These are phyloP conservation scores for Chloromyia formosa DNA, from an alignment of 2,888 invertebrate species.

Conservation along the genomic window DNA sequence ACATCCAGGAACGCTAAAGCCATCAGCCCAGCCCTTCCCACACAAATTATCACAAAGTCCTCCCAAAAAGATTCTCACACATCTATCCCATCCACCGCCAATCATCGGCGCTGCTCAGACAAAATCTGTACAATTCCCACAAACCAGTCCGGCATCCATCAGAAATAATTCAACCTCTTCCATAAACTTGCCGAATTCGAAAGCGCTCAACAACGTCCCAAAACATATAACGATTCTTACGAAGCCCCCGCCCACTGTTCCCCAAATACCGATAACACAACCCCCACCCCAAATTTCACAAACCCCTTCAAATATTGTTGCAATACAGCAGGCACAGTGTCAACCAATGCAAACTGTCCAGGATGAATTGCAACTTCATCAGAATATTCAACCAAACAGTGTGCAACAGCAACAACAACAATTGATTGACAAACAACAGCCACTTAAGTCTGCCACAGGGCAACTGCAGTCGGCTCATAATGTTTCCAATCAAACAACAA, in stretches of 20 bases:
- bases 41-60: constrained; percentile 13
- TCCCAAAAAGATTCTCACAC: constrained; percentile 6
- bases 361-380: neutral
- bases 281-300: constrained; percentile 40
- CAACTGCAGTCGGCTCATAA: constrained; percentile 1
- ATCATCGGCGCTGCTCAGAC: neutral
- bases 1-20: constrained; percentile 17
- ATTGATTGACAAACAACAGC: neutral
- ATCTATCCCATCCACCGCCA: constrained; percentile 31
- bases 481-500: constrained; percentile 36
- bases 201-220: neutral
- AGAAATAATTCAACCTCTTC: neutral
- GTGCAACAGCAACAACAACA: neutral
- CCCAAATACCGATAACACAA: constrained; percentile 36
- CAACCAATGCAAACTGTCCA: constrained; percentile 22
- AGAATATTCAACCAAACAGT: neutral
- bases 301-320: neutral
- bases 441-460: neutral
- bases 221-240: constrained; percentile 36
- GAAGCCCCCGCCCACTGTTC: constrained; percentile 34
- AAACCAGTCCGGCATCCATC: neutral
- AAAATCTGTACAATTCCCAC: constrained; percentile 20
- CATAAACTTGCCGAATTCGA: neutral
- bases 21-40: constrained; percentile 1
- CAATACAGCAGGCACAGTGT: neutral